These are phyloP conservation scores for Heloderma charlesbogerti DNA, from an alignment of 2,113 vertebrate species.

Conservation along the genomic window DNA sequence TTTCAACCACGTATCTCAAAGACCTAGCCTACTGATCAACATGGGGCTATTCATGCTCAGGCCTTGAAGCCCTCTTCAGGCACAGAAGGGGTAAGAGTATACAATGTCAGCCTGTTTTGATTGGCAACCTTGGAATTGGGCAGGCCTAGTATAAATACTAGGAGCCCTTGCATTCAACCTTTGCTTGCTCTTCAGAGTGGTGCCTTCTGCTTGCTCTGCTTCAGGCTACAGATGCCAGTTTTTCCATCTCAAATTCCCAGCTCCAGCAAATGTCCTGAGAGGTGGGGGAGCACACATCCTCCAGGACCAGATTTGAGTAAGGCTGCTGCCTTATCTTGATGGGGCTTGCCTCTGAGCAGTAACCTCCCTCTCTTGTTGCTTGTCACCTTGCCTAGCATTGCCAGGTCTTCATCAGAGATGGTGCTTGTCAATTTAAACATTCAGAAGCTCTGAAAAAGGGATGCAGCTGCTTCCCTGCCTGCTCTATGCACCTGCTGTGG, in stretches of 20 bases:
- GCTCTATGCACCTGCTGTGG: not conserved
- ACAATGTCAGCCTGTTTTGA: not conserved
- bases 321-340: not conserved
- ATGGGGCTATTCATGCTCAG: not conserved
- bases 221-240: not conserved
- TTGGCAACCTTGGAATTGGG: not conserved
- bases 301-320: not conserved
- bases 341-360: not conserved
- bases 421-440: not conserved
- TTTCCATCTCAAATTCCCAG: not conserved
- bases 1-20: not conserved
- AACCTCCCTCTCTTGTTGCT: not conserved
- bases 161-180: not conserved
- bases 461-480: not conserved
- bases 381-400: not conserved
- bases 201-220: not conserved
- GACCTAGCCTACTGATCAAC: not conserved
- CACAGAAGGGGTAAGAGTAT: not conserved
- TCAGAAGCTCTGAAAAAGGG: not conserved
- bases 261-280: not conserved
- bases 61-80: not conserved
- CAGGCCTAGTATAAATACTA: not conserved
- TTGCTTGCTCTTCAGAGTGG: not conserved
- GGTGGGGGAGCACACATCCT: not conserved
- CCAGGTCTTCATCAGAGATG: not conserved